Percentiles rank a stretch among this genome's conserved stretches.
phyloP scores from a whole-genome alignment of 2,113 vertebrate genomes.

The Harpagus bidentatus region DNA sequence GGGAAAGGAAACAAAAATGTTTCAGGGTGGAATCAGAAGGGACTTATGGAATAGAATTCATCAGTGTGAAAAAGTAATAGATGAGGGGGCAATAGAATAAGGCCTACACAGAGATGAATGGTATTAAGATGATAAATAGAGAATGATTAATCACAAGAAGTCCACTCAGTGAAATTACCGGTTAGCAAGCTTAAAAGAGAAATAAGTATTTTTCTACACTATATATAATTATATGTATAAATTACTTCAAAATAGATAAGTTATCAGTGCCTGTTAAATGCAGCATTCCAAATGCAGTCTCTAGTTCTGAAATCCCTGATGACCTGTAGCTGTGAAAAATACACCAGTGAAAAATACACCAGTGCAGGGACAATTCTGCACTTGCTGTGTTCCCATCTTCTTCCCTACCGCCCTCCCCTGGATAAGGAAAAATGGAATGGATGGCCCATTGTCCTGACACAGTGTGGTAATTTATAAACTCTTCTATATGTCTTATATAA shows the following conservation, averaged over 20 bases:
- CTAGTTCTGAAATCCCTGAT: not conserved
- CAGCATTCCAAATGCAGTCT: not conserved
- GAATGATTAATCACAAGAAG: not conserved
- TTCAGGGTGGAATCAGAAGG: not conserved
- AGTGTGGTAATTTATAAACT: not conserved
- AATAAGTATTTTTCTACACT: not conserved
- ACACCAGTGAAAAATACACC: not conserved
- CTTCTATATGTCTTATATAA: not conserved
- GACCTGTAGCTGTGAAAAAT: not conserved
- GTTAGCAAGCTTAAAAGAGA: not conserved
- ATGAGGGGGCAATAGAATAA: not conserved
- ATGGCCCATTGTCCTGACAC: not conserved
- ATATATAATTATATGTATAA: not conserved
- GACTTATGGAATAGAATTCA: not conserved
- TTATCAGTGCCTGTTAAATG: not conserved
- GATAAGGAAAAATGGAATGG: not conserved
- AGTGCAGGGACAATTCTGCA: not conserved
- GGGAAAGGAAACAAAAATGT: not conserved
- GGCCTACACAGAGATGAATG: not conserved
- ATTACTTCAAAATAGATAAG: not conserved
- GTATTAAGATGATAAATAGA: not conserved
- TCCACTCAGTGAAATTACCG: not conserved
- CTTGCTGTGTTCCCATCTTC: not conserved
- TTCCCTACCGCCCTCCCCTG: not conserved
- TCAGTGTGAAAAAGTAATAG: not conserved